phyloP scores from a whole-genome alignment of 2,797 vertebrate species.

The Botia kubotai region DNA sequence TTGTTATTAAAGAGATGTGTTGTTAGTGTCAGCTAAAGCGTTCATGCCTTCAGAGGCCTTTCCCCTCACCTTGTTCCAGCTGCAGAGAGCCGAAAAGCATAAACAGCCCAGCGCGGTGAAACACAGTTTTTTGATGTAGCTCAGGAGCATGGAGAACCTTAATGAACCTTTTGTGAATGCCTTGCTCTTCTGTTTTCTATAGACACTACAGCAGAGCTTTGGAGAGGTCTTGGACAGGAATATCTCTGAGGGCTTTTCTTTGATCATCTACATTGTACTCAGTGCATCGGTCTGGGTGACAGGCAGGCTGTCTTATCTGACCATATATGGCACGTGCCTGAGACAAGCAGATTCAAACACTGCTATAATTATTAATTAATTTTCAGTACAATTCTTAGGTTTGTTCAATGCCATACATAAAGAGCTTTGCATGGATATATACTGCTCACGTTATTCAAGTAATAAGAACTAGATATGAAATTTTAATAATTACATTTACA shows the following conservation, averaged over 20 bases:
- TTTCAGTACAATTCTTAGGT: too few relatives aligned
- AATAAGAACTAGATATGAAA: neutral
- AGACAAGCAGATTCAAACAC: too few relatives aligned
- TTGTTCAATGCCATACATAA: neutral
- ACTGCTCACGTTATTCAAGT: too few relatives aligned
- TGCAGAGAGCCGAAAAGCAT: neutral
- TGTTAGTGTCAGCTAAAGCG: slow-evolving; percentile 14
- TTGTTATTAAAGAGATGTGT: slow-evolving; percentile 23
- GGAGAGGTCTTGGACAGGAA: neutral
- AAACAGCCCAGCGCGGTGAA: neutral
- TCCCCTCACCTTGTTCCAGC: slow-evolving; percentile 18
- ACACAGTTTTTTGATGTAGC: slow-evolving; percentile 21
- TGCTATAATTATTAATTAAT: too few relatives aligned
- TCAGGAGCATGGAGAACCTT: slow-evolving; percentile 18
- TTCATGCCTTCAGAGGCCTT: slow-evolving; percentile 20
- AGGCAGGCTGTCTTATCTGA: neutral
- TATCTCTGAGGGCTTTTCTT: slow-evolving; percentile 11
- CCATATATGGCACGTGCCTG: neutral
- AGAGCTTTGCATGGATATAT: neutral
- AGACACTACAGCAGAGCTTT: slow-evolving; percentile 4
- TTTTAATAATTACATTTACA: neutral
- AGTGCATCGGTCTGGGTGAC: neutral
- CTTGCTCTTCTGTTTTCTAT: slow-evolving; percentile 11
- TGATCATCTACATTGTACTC: neutral
- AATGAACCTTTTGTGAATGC: slow-evolving; percentile 5